Evolutionary conservation across 2,113 vertebrate genomes (phyloP).

Genomic region (Pundamilia nyererei): DNA sequence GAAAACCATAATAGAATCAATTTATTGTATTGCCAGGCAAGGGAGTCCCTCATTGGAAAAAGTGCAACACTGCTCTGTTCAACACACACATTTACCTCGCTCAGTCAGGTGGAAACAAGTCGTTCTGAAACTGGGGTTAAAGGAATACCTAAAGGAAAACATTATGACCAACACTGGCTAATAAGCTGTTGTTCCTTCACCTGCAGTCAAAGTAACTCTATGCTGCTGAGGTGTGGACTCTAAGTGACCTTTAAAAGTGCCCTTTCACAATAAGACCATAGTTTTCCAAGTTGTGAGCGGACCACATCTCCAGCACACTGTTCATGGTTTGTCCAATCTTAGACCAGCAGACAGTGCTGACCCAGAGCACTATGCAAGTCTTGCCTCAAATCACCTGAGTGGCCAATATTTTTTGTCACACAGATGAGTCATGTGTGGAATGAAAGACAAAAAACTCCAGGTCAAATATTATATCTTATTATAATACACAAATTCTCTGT

Average conservation of each 20-base stretch:
- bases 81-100: slow-evolving; percentile 34
- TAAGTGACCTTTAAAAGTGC: not conserved
- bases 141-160: not conserved
- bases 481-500: not conserved
- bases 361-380: not conserved
- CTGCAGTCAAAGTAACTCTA: not conserved
- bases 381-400: not conserved
- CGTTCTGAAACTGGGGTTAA: slow-evolving; percentile 16
- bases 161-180: not conserved
- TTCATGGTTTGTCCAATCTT: not conserved
- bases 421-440: not conserved
- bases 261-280: not conserved
- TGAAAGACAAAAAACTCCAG: not conserved
- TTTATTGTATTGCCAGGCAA: slow-evolving; percentile 36
- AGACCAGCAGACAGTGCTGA: not conserved
- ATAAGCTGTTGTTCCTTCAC: not conserved
- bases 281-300: not conserved
- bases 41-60: slow-evolving; percentile 13
- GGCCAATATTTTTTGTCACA: not conserved
- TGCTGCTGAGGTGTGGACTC: not conserved
- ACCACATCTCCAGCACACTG: not conserved
- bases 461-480: not conserved
- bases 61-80: not conserved
- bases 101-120: slow-evolving; percentile 45
- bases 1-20: slow-evolving; percentile 40